Evolutionary conservation across 1,140 invertebrate species (phyloP).

Genomic region (Polypedilum vanderplanki): DNA sequence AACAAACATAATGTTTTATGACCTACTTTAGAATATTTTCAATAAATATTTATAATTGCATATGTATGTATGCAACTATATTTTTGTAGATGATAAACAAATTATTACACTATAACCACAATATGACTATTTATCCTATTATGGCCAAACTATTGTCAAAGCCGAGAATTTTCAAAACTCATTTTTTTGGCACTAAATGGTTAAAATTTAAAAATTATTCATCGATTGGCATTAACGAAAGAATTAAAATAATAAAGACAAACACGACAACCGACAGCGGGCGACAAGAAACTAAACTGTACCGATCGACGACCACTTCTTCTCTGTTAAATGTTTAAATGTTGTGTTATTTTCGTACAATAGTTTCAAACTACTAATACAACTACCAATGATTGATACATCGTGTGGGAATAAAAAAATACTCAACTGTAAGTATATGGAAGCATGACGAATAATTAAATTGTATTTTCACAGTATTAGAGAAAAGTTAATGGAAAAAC

Average conservation of each 20-base stretch:
- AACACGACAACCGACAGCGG: not conserved
- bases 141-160: not conserved
- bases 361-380: not conserved
- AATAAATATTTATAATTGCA: not conserved
- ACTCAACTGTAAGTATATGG: not conserved
- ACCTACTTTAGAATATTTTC: slow-evolving; percentile 1
- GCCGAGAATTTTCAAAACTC: not conserved
- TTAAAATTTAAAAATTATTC: not conserved
- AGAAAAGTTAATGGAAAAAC: not conserved
- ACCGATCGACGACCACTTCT: slow-evolving; percentile 9
- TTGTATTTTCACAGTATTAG: not conserved
- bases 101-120: not conserved
- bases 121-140: not conserved
- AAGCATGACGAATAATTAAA: slow-evolving; percentile 19
- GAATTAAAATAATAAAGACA: not conserved
- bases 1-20: slow-evolving; percentile 7
- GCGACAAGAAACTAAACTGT: not conserved
- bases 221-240: not conserved
- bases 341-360: not conserved
- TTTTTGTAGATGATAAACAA: not conserved
- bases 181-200: not conserved
- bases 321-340: slow-evolving; percentile 10
- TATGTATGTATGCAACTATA: not conserved
- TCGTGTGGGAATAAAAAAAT: not conserved
- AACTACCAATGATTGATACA: slow-evolving; percentile 12